Base-by-base conservation (phyloP, 2,888 invertebrate genomes). In the Carabus problematicus region DNA sequence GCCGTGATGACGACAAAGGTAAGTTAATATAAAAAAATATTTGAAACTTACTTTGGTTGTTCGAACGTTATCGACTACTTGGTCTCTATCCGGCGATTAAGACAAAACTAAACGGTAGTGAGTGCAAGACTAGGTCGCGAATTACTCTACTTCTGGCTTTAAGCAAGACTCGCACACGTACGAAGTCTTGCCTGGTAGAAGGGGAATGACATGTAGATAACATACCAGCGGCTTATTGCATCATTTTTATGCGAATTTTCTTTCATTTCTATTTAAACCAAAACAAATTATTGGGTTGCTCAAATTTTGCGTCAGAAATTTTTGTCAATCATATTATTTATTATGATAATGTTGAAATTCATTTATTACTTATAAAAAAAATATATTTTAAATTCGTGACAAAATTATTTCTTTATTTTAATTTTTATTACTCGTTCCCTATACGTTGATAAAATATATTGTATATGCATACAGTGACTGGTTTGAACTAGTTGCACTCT, bases 131-230 rank as follows among this genome's bases (percentile, higher is more conserved):
- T 39, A 14, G 29, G 11, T 58, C 54, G 47, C n/a, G 47, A n/a
- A 47, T 55, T 39, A 64, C n/a, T 56, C 41, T 60, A 56, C 19
- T 56, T 19, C 19, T 29, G 43, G 42, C 16, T 64, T 64, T 64
- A 64, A 56, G 29, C 18, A 19, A 16, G 8, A 41, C 14, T 18
- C 9, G 39, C 19, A 39, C 11, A 45, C 45, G 12, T 45, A n/a
- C 7, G n/a, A n/a, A 11, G 16, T 55, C 18, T 55, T 55, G 29
- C 19, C 55, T 18, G 8, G 55, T 64, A 54, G 66, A 49, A 39
- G 64, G 66, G 66, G 66, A 66, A 43, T 47, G 4, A 29, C 29
- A 45, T 18, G 49, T 12, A 14, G 45, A 58, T 63, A 63, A 63
- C 18, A 45, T 45, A 45, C 12, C 29, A 29, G 29, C 29, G 29